Conservation (phyloP, 2,888 invertebrate species). For the Drosophila nr. perissopoda region DNA sequence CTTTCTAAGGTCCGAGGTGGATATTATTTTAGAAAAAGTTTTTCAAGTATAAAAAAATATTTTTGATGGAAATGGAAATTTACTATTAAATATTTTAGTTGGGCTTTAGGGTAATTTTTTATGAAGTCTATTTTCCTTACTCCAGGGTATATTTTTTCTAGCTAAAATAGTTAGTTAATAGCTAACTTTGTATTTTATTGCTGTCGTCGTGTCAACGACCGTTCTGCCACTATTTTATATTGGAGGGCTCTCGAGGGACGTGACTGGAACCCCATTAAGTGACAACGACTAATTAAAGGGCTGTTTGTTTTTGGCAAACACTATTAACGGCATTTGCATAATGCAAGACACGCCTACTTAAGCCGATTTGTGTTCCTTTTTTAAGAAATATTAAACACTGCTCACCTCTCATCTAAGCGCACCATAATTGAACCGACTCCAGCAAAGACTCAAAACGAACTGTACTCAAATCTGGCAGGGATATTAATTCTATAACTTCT, state of each 20-base stretch:
- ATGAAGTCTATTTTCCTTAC: not conserved
- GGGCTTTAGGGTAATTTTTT: not conserved
- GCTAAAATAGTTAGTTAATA: not conserved
- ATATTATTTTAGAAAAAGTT: not conserved
- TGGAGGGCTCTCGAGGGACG: slow-evolving; percentile 39
- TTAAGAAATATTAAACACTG: not conserved
- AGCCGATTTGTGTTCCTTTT: not conserved
- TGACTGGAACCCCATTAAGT: slow-evolving; percentile 45
- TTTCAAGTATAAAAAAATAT: not conserved
- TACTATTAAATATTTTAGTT: not conserved
- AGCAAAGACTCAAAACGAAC: slow-evolving; percentile 15
- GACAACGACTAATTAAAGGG: slow-evolving; percentile 57
- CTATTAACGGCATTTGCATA: slow-evolving; percentile 51
- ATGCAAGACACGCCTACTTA: slow-evolving; percentile 27
- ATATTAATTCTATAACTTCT: not conserved
- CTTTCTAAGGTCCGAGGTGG: not conserved
- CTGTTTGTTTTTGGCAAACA: slow-evolving; percentile 59
- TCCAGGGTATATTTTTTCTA: not conserved
- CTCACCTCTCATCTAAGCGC: slow-evolving; percentile 33
- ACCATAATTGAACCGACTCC: slow-evolving; percentile 37
- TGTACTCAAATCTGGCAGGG: slow-evolving; percentile 6
- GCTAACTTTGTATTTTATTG: not conserved
- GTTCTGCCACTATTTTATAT: slow-evolving; percentile 16
- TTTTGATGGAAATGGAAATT: too few relatives aligned
- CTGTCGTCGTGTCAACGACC: slow-evolving; percentile 18